Evolutionary conservation across 2,797 vertebrate species (phyloP), one percentile per base, ranked within the genome.

Genomic region (Pseudotriccus pelzelni): DNA sequence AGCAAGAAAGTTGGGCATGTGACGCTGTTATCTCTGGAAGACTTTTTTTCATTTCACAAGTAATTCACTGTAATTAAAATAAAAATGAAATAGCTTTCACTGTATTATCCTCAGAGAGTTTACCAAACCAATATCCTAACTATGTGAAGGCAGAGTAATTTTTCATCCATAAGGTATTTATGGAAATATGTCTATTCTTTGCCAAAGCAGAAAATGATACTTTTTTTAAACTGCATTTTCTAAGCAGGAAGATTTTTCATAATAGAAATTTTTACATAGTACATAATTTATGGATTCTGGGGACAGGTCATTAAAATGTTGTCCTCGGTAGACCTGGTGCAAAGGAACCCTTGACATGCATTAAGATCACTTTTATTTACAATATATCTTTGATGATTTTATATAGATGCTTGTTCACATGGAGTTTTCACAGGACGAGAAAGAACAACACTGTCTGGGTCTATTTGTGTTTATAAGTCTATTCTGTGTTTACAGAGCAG

Each of bases 61-160:
- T 91, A 96, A 95, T 97, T 97, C 85, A 95, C 89, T 97, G 89
- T 96, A 97, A 97, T 97, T 96, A 97, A 97, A 97, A 93, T 96
- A 84, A 94, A 97, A 98, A 97, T 94, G 56, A 97, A 97, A 96
- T 94, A 80, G 37, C 84, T 98, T 97, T 97, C 62, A 70, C 62
- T 84, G 79, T 73, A 69, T 58, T 73, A 66, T 96, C 94, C 84
- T 88, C 59, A 77, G 93, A 97, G 94, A 95, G 78, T 96, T 97
- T 96, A 96, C 91, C 81, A 95, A 95, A 91, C 84, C 76, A 93
- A 87, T 66, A 92, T 17, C n/a, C 17, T 55, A 90, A 68, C 89
- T 89, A 46, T 74, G 64, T 93, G 87, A 95, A 97, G 69, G 91
- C 93, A 59, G 68, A 96, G 74, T 92, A 93, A 96, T 94, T 94